A percentile compares a stretch with the other conserved stretches of the same genome.
These are phyloP conservation scores for Pipistrellus pipistrellus DNA, from an alignment of 2,797 vertebrate genomes.

Conservation along the genomic window DNA sequence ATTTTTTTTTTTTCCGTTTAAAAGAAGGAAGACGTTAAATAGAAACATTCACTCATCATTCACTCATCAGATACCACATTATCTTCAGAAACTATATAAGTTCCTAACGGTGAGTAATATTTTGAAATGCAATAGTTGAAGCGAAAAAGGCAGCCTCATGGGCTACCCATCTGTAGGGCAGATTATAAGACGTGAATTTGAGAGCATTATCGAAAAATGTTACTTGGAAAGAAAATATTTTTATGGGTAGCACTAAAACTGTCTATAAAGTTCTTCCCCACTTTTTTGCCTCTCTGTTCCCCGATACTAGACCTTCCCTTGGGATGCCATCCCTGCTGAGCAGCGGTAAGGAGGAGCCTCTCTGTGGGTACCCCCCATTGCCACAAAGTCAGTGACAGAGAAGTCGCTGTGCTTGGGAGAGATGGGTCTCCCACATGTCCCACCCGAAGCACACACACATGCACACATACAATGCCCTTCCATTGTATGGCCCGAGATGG, in stretches of 20 bases:
- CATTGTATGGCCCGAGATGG: neutral
- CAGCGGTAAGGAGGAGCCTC: slow-evolving; percentile 79
- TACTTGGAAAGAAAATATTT: slow-evolving; percentile 72
- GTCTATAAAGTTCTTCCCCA: slow-evolving; percentile 59
- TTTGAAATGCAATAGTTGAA: slow-evolving; percentile 64
- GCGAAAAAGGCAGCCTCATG: slow-evolving; percentile 45
- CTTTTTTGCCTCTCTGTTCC: slow-evolving; percentile 40
- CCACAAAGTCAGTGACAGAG: slow-evolving; percentile 59
- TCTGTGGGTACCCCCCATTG: slow-evolving; percentile 77
- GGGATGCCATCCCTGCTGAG: slow-evolving; percentile 77
- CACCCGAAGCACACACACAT: neutral
- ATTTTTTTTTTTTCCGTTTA: slow-evolving; percentile 37
- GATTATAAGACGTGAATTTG: slow-evolving; percentile 56
- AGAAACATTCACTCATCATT: slow-evolving; percentile 11
- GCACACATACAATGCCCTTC: neutral
- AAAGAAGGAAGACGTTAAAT: neutral
- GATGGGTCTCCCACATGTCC: slow-evolving; percentile 16
- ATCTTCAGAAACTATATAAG: slow-evolving; percentile 58
- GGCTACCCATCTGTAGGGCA: slow-evolving; percentile 64
- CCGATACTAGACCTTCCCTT: slow-evolving; percentile 64
- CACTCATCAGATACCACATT: slow-evolving; percentile 26
- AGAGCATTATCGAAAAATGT: slow-evolving; percentile 68
- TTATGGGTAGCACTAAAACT: slow-evolving; percentile 70
- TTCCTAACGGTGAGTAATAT: slow-evolving; percentile 60
- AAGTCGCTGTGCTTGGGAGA: slow-evolving; percentile 41